These are phyloP conservation scores for Spondyliosoma cantharus DNA, from an alignment of 2,797 vertebrate genomes.

Conservation along the genomic window DNA sequence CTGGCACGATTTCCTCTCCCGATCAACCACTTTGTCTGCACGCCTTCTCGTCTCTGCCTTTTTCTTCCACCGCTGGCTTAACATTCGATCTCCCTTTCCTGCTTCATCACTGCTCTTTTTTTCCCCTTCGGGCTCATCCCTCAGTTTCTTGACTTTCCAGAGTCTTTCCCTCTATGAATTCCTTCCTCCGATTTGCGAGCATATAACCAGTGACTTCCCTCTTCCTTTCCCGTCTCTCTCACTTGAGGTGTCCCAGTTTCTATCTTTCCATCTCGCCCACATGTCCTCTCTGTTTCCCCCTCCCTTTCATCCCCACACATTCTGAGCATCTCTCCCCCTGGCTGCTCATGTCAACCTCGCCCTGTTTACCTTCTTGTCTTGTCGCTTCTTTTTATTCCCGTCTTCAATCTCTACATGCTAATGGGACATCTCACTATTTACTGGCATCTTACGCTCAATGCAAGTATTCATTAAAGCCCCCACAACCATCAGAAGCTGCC, in stretches of 20 bases:
- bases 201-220: constrained; percentile 8
- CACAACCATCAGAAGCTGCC: not conserved
- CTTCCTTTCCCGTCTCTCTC: constrained; percentile 1
- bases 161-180: constrained; percentile 10
- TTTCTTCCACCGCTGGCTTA: constrained; percentile 15
- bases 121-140: not conserved
- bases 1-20: constrained; percentile 51
- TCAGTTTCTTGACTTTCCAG: constrained; percentile 5
- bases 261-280: constrained; percentile 26
- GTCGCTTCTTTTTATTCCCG: constrained; percentile 3
- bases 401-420: not conserved
- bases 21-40: constrained; percentile 29
- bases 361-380: constrained; percentile 8
- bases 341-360: not conserved
- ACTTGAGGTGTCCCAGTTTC: constrained; percentile 57
- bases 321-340: constrained; percentile 2
- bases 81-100: constrained; percentile 9
- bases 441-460: not conserved
- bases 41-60: constrained; percentile 4
- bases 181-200: constrained; percentile 5
- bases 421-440: constrained; percentile 16
- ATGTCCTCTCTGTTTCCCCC: constrained; percentile 20
- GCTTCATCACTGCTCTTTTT: not conserved
- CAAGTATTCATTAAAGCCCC: not conserved
- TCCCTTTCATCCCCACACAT: not conserved